These are phyloP conservation scores for Presbytis comata DNA, from an alignment of 2,797 vertebrate genomes.

Conservation along the genomic window DNA sequence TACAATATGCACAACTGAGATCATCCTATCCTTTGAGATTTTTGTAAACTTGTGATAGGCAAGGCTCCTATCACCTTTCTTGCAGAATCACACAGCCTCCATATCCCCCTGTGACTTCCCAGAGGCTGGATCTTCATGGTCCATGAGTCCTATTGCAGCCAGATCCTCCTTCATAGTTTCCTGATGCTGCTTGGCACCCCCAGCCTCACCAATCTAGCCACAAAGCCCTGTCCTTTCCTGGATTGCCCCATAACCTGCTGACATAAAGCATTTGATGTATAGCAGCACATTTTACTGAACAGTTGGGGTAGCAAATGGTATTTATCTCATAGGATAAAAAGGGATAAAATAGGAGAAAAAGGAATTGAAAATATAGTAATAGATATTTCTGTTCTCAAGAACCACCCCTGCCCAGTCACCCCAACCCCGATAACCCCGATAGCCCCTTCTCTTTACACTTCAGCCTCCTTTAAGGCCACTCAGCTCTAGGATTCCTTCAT, in stretches of 20 bases:
- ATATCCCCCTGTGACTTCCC: neutral
- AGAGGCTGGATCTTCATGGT: neutral
- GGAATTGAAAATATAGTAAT: neutral
- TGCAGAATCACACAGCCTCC: neutral
- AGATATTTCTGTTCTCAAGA: neutral
- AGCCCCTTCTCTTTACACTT: neutral
- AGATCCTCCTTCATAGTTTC: neutral
- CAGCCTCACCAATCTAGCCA: neutral
- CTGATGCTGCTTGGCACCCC: neutral
- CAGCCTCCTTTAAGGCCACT: neutral
- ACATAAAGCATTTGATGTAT: neutral
- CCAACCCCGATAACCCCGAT: neutral
- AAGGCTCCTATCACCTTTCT: neutral
- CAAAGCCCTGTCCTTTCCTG: neutral
- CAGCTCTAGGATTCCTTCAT: neutral
- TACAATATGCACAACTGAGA: neutral
- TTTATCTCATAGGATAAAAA: neutral
- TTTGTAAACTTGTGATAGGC: neutral
- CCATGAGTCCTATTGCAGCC: neutral
- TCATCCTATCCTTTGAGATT: neutral
- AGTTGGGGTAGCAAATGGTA: neutral
- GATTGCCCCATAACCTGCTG: neutral
- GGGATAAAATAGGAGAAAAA: neutral
- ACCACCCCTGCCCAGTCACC: too few relatives aligned
- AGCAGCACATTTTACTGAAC: neutral